Evolutionary conservation across 1,140 invertebrate genomes (phyloP).

Genomic region (Drosophila dunni): DNA sequence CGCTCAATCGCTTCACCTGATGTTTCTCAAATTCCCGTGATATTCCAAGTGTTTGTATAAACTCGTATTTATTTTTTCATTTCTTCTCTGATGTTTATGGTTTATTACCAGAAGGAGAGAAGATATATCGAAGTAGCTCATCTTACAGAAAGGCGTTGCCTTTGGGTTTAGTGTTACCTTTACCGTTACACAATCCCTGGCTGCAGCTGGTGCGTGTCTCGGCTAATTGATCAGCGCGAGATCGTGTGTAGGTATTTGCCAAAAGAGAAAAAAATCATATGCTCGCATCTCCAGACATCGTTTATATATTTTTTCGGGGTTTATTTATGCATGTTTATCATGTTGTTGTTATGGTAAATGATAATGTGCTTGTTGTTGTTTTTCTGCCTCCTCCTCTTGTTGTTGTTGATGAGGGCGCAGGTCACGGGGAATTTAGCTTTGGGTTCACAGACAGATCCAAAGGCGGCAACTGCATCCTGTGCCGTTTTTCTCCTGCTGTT

Average conservation of each 20-base stretch:
- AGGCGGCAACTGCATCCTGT: slow-evolving; percentile 47
- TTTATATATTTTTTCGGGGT: neutral
- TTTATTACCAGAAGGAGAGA: slow-evolving; percentile 12
- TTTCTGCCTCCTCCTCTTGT: slow-evolving; percentile 26
- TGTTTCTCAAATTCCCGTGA: slow-evolving; percentile 30
- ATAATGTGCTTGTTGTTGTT: slow-evolving; percentile 24
- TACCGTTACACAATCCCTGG: slow-evolving; percentile 51
- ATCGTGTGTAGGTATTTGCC: slow-evolving; percentile 28
- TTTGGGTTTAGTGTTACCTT: slow-evolving; percentile 48
- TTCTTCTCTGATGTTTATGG: slow-evolving; percentile 32
- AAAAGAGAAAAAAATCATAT: slow-evolving; percentile 15
- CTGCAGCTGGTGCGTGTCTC: slow-evolving; percentile 48
- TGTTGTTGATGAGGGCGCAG: slow-evolving; percentile 46
- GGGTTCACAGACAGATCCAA: neutral
- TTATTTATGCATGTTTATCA: slow-evolving; percentile 53
- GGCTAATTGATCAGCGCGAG: slow-evolving; percentile 47
- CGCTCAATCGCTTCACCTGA: slow-evolving; percentile 10
- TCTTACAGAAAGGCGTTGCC: slow-evolving; percentile 40
- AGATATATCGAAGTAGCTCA: slow-evolving; percentile 8
- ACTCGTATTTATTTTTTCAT: slow-evolving; percentile 2
- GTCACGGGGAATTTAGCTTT: slow-evolving; percentile 34
- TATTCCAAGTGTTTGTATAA: slow-evolving; percentile 5
- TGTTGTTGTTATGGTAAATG: slow-evolving; percentile 2
- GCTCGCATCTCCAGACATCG: slow-evolving; percentile 4
- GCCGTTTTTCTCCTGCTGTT: slow-evolving; percentile 66